Conservation (phyloP, 1,140 invertebrate species). For the Carposina sasakii region DNA sequence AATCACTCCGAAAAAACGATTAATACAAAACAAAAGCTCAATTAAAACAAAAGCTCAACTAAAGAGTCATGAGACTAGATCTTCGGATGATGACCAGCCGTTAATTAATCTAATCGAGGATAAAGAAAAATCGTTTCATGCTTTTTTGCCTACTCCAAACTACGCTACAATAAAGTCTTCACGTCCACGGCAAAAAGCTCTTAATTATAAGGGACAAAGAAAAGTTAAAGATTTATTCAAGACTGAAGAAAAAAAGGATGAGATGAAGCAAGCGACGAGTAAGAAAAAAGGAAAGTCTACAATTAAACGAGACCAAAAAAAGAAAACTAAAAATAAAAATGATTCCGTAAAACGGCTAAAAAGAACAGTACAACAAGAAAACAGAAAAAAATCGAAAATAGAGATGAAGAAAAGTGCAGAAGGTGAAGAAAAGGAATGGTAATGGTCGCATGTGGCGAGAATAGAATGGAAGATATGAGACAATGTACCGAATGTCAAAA, state of each 20-base stretch:
- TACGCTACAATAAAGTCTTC: slow-evolving; percentile 17
- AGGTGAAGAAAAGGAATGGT: background rate
- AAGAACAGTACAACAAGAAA: slow-evolving; percentile 3
- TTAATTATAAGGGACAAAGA: slow-evolving; percentile 25
- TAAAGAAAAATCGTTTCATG: slow-evolving; percentile 18
- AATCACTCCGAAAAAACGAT: slow-evolving; percentile 5
- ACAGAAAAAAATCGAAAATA: slow-evolving; percentile 6
- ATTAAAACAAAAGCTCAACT: slow-evolving; percentile 8
- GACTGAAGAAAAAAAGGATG: slow-evolving; percentile 14
- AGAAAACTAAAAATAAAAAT: slow-evolving; percentile 9
- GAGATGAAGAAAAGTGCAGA: slow-evolving; percentile 10
- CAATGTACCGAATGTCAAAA: background rate
- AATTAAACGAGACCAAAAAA: slow-evolving; percentile 10
- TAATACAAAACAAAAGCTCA: background rate
- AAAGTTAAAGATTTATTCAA: slow-evolving; percentile 26
- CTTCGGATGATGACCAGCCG: slow-evolving; percentile 15
- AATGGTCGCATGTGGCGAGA: background rate
- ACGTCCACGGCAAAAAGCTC: slow-evolving; percentile 20
- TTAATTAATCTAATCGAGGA: slow-evolving; percentile 11
- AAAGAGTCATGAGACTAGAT: slow-evolving; percentile 8
- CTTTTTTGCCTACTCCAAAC: slow-evolving; percentile 25
- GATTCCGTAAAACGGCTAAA: background rate
- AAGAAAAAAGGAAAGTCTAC: slow-evolving; percentile 11
- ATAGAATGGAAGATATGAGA: background rate
- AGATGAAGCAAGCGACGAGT: slow-evolving; percentile 10